These are phyloP conservation scores for Prionailurus bengalensis DNA, from an alignment of 2,113 vertebrate species.

Conservation along the genomic window DNA sequence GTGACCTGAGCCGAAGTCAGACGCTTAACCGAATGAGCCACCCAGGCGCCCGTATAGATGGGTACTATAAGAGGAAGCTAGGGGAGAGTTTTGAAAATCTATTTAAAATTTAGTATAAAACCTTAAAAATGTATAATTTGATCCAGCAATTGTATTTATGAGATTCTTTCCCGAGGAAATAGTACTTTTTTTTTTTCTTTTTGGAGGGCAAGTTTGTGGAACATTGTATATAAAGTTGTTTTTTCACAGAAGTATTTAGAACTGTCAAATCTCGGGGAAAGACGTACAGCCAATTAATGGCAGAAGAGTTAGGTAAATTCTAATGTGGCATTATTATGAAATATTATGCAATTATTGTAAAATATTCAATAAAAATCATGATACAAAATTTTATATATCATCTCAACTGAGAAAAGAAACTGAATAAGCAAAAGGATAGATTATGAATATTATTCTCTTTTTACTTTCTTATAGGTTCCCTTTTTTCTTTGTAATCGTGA, in stretches of 20 bases:
- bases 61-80: not conserved
- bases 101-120: not conserved
- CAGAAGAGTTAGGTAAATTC: conserved; percentile 3
- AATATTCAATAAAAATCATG: not conserved
- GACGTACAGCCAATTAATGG: not conserved
- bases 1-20: no score
- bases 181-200: not conserved
- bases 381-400: not conserved
- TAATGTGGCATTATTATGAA: not conserved
- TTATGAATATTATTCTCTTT: not conserved
- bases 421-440: not conserved
- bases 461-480: not conserved
- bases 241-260: not conserved
- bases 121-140: not conserved
- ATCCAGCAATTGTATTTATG: not conserved
- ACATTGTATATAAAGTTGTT: not conserved
- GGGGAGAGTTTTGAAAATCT: not conserved
- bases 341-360: not conserved
- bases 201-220: not conserved
- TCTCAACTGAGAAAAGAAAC: not conserved
- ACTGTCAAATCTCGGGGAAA: not conserved
- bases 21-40: no score
- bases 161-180: not conserved
- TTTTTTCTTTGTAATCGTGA: not conserved
- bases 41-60: not conserved